Base-by-base conservation (phyloP, 2,888 invertebrate genomes). In the Prosopocoilus inquinatus region DNA sequence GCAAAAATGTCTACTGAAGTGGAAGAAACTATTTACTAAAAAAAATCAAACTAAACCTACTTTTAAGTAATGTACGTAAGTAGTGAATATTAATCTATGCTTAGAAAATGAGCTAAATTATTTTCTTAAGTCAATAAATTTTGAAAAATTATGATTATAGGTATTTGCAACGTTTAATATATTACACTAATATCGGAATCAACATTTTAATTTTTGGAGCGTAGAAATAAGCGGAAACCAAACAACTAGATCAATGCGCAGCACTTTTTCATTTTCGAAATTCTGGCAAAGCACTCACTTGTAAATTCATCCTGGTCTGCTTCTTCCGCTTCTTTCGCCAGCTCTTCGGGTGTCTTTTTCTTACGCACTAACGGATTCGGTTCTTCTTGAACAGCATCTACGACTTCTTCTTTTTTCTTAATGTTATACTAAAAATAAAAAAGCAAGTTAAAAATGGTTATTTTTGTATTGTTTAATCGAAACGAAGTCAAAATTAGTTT, bases 331-430 rank as follows among this genome's bases (percentile, higher is more conserved):
- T 98, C 98, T 44, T 94, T 90, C 57, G 97, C 97, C 71, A 98
- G 80, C 77, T 97, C 97, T 78, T 96, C 97, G 1, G 97, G 97
- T 59, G 97, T 97, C 80, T 98, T 98, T 84, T 97, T 96, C 85
- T 95, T 96, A 78, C 97, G 90, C 90, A 96, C 97, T 72, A 97
- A 83, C 52, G 94, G 94, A 79, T 94, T 94, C 71, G 91, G 92
- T 65, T 92, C 92, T 79, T 93, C 93, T 70, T 87, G 86, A 62
- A 88, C 89, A 75, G 87, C 86, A 72, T 87, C 87, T 72, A 91
- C 91, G 71, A 91, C 89, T 69, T 92, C 85, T 78, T 96, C 96
- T 76, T 96, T 96, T 78, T 94, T 94, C 85, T 98, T 98, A 81
- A 99, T 96, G 82, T 97, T 97, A 82, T 98, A 98, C 96, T 97